A percentile compares a stretch with the other conserved stretches of the same genome.
Evolutionary conservation across 2,888 invertebrate species (phyloP).

Genomic region (Allygus modestus): DNA sequence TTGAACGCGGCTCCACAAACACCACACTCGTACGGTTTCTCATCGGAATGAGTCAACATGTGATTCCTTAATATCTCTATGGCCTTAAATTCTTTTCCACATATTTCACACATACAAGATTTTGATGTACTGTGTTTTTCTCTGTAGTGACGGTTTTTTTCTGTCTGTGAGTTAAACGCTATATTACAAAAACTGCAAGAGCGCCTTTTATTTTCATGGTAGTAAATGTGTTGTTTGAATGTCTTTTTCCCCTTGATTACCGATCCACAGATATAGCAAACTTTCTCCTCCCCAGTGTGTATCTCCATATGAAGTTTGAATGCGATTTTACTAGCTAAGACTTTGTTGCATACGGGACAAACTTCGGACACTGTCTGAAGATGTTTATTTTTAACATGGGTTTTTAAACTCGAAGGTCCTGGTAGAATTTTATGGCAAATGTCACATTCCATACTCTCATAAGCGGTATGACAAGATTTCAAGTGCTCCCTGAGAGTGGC

Average conservation of each 20-base stretch:
- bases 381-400: conserved; percentile 28
- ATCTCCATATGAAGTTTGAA: conserved; percentile 11
- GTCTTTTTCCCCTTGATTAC: conserved; percentile 6
- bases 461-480: neutral
- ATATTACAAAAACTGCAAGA: conserved; percentile 36
- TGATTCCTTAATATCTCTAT: conserved; percentile 16
- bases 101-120: conserved; percentile 28
- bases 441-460: conserved; percentile 41
- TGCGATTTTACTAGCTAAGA: neutral
- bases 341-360: conserved; percentile 35
- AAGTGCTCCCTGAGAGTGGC: neutral
- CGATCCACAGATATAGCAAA: conserved; percentile 48
- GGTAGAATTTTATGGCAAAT: conserved; percentile 26
- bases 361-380: neutral
- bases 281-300: neutral
- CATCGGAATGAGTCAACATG: conserved; percentile 24
- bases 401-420: conserved; percentile 16
- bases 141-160: neutral
- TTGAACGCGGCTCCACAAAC: conserved; percentile 46
- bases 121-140: neutral
- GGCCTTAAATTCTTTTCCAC: conserved; percentile 39
- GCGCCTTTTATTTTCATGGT: neutral
- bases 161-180: neutral
- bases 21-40: neutral
- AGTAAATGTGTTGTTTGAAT: conserved; percentile 14